Evolutionary conservation across 2,888 invertebrate genomes (phyloP).

Genomic region (Melanostoma mellinum): DNA sequence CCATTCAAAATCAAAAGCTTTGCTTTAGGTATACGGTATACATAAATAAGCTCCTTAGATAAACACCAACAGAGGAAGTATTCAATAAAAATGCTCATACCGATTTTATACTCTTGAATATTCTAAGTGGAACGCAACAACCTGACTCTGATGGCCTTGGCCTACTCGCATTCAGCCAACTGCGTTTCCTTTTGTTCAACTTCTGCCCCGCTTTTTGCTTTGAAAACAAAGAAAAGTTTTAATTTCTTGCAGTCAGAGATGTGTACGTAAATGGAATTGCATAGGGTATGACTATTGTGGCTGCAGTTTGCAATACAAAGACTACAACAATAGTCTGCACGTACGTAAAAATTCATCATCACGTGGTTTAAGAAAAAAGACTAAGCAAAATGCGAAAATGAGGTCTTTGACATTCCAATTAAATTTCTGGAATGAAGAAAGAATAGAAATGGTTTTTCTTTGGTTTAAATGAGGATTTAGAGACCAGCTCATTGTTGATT

Average conservation of each 20-base stretch:
- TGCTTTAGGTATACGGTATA: no score
- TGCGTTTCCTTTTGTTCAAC: conserved; percentile 30
- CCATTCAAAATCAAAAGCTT: no score
- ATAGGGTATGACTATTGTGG: conserved; percentile 4
- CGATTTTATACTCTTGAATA: no score
- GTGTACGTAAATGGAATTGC: conserved; percentile 25
- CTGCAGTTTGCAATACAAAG: neutral
- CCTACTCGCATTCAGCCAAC: conserved; percentile 40
- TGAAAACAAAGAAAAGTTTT: conserved; percentile 11
- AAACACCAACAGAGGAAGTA: conserved; percentile 8
- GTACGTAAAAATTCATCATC: neutral
- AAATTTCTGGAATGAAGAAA: neutral
- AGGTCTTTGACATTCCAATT: conserved; percentile 7
- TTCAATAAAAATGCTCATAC: conserved; percentile 21
- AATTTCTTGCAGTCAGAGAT: conserved; percentile 22
- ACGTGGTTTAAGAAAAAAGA: neutral
- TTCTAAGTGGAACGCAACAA: neutral
- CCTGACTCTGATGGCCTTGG: conserved; percentile 33
- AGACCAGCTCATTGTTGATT: no score
- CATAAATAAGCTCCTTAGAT: no score
- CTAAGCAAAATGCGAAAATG: neutral
- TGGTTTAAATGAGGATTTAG: neutral
- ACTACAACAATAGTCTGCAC: neutral
- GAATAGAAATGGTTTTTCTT: neutral
- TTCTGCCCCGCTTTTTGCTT: conserved; percentile 26